A percentile compares a stretch with the other conserved stretches of the same genome.
phyloP scores from a whole-genome alignment of 2,113 vertebrate genomes.

The Gymnarchus niloticus region DNA sequence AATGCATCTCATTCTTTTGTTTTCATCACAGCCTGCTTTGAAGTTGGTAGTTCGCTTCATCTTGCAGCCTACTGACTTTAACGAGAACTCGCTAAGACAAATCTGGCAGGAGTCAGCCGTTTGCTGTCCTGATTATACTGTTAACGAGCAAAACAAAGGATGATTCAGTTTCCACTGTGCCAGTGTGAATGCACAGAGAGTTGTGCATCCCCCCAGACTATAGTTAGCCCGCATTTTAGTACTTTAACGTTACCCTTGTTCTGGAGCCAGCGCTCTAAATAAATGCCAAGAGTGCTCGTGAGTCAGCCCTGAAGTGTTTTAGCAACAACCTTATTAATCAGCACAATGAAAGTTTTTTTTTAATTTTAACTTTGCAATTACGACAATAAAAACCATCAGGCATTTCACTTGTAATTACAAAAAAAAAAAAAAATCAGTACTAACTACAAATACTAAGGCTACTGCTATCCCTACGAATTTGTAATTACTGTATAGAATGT shows the following conservation, averaged over 20 bases:
- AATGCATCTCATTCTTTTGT: neutral
- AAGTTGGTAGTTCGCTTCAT: neutral
- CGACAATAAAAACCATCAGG: neutral
- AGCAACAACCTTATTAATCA: neutral
- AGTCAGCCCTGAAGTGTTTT: neutral
- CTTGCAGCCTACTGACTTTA: neutral
- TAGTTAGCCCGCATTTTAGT: neutral
- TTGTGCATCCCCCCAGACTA: neutral
- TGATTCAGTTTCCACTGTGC: neutral
- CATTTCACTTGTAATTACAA: neutral
- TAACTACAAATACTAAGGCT: neutral
- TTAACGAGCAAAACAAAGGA: neutral
- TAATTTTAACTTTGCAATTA: neutral
- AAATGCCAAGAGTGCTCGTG: neutral
- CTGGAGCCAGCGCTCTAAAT: too few species aligned
- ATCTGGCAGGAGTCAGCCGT: neutral
- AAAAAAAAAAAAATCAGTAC: neutral
- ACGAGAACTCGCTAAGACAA: neutral
- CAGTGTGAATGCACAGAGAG: too few species aligned
- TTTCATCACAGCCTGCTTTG: neutral
- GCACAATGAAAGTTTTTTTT: neutral
- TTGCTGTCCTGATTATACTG: neutral
- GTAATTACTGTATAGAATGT: neutral
- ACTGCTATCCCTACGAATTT: neutral
- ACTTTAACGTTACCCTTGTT: neutral